Percentiles rank a stretch among this genome's conserved stretches.
Evolutionary conservation across 92 coral and sea anemone species (phyloP).

Genomic region (Paragorgia papillata): DNA sequence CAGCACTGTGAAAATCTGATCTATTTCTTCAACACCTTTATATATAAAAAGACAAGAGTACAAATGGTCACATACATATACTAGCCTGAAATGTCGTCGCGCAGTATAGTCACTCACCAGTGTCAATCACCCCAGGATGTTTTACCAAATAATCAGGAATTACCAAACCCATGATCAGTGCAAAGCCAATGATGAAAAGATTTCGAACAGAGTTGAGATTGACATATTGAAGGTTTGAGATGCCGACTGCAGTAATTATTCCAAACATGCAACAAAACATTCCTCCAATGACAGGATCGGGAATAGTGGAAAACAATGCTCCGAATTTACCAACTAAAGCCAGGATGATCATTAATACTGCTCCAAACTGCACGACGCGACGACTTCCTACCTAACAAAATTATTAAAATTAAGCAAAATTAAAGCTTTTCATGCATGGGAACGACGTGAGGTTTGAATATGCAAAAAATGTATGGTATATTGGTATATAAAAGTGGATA

Average conservation of each 20-base stretch:
- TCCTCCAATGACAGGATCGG: slow-evolving; percentile 87
- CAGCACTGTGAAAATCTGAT: slow-evolving; percentile 83
- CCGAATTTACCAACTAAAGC: slow-evolving; percentile 40
- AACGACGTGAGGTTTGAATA: too few relatives aligned
- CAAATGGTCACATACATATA: background rate
- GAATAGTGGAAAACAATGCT: slow-evolving; percentile 25
- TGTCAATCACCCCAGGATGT: slow-evolving; percentile 66
- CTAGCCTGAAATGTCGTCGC: background rate
- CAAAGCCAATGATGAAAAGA: slow-evolving; percentile 72
- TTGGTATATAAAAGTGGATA: too few relatives aligned
- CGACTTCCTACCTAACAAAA: slow-evolving; percentile 48
- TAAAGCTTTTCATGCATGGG: too few relatives aligned
- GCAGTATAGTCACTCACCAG: slow-evolving; percentile 64
- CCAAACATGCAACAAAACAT: slow-evolving; percentile 83
- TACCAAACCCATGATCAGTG: slow-evolving; percentile 69
- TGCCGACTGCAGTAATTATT: slow-evolving; percentile 74
- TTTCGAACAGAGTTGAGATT: slow-evolving; percentile 80
- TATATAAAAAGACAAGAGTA: background rate
- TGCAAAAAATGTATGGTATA: too few relatives aligned
- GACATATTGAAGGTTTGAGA: slow-evolving; percentile 76
- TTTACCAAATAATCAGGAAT: slow-evolving; percentile 69
- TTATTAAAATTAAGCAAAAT: background rate
- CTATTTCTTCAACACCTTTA: slow-evolving; percentile 67
- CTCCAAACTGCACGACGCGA: slow-evolving; percentile 55
- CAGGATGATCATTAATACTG: slow-evolving; percentile 33